Conservation (phyloP, 2,888 invertebrate genomes). For the Geotrupes spiniger region DNA sequence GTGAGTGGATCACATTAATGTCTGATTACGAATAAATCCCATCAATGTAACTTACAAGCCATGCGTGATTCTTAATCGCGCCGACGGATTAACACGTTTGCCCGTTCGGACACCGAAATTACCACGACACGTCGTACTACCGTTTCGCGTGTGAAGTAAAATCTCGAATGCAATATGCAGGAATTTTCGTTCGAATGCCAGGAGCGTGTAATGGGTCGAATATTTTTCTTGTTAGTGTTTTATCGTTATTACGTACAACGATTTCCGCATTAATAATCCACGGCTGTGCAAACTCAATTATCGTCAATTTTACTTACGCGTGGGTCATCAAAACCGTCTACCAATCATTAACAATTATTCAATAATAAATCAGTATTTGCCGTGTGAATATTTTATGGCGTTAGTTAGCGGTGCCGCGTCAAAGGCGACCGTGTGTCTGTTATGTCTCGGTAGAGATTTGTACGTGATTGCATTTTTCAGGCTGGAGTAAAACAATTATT, state of each 20-base stretch:
- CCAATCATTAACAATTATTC: conserved; percentile 46
- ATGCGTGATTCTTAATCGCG: too few relatives aligned
- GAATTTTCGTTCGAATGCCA: too few relatives aligned
- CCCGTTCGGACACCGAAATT: too few relatives aligned
- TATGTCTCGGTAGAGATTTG: background rate
- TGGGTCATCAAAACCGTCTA: conserved; percentile 43
- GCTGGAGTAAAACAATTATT: too few relatives aligned
- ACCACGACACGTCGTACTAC: too few relatives aligned
- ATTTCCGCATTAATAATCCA: conserved; percentile 30
- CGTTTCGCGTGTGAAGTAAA: too few relatives aligned
- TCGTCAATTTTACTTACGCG: conserved; percentile 44
- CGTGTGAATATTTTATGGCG: conserved; percentile 41
- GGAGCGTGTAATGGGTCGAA: too few relatives aligned
- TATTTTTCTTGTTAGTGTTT: conserved; percentile 12
- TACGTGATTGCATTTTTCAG: conserved; percentile 2
- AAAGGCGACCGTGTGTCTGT: conserved; percentile 22
- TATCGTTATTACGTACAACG: conserved; percentile 4
- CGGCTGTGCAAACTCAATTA: conserved; percentile 46
- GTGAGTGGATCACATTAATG: too few relatives aligned
- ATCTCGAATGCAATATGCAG: too few relatives aligned
- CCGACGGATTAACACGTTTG: too few relatives aligned
- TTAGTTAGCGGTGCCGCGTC: conserved; percentile 26
- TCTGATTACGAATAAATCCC: too few relatives aligned
- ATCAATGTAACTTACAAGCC: too few relatives aligned
- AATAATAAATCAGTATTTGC: conserved; percentile 49